Conservation (phyloP, 2,888 invertebrate species). For the Uropetala carovei region DNA sequence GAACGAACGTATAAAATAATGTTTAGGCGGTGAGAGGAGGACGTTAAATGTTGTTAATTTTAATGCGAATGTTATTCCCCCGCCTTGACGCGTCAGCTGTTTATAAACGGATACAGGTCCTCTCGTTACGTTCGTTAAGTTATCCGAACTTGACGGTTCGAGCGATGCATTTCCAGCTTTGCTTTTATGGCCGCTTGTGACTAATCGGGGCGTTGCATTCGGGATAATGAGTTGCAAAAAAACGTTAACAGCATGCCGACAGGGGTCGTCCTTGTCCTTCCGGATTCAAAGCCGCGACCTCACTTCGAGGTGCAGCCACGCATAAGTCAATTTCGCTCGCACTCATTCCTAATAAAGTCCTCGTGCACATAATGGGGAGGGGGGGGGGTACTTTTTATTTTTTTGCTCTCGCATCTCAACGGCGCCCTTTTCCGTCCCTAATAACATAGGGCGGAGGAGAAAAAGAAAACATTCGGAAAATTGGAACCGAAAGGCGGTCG, state of each 20-base stretch:
- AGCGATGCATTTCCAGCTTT: background rate
- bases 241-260: background rate
- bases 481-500: too few species aligned
- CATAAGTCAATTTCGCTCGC: background rate
- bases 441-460: too few species aligned
- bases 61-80: background rate
- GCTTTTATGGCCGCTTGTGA: background rate
- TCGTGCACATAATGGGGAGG: too few species aligned
- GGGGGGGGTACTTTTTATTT: too few species aligned
- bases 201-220: background rate
- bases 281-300: background rate
- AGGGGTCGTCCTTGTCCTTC: background rate
- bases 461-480: too few species aligned
- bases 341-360: too few species aligned
- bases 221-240: background rate
- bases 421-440: too few species aligned
- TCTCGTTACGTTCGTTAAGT: background rate
- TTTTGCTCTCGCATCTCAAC: too few species aligned
- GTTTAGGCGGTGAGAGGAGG: background rate
- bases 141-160: background rate
- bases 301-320: background rate
- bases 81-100: background rate
- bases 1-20: background rate
- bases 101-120: background rate
- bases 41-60: background rate